A percentile compares a stretch with the other conserved stretches of the same genome.
These are phyloP conservation scores for Elysia chlorotica DNA, from an alignment of 1,140 invertebrate species.

Conservation along the genomic window DNA sequence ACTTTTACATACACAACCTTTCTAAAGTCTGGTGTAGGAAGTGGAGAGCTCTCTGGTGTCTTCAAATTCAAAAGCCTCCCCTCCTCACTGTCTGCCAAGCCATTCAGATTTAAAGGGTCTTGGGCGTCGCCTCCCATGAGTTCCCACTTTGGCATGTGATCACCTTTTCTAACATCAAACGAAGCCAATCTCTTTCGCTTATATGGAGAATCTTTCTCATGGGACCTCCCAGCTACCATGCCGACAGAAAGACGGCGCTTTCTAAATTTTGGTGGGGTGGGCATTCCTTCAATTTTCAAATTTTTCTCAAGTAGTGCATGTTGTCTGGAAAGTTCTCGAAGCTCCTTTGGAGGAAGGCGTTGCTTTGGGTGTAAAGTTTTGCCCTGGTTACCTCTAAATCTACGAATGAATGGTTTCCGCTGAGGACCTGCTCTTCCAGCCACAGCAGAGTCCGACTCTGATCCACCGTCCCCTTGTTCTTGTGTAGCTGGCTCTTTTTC, in stretches of 20 bases:
- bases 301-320: constrained; percentile 16
- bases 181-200: constrained; percentile 16
- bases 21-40: constrained; percentile 82
- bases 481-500: too few relatives aligned
- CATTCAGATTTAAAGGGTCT: constrained; percentile 92
- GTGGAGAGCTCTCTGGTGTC: constrained; percentile 84
- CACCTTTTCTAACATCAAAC: constrained; percentile 6
- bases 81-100: constrained; percentile 83
- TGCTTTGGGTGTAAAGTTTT: constrained; percentile 8
- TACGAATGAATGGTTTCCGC: too few relatives aligned
- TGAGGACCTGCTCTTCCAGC: too few relatives aligned
- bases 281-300: constrained; percentile 21
- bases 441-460: too few relatives aligned
- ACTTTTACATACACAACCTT: constrained; percentile 89
- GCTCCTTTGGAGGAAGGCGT: neutral
- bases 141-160: constrained; percentile 25
- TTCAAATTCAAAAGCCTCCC: constrained; percentile 80
- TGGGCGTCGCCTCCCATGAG: constrained; percentile 91
- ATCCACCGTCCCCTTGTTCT: too few relatives aligned
- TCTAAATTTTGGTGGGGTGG: constrained; percentile 15
- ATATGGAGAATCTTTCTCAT: constrained; percentile 15
- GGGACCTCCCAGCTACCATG: neutral
- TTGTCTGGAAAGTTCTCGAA: constrained; percentile 11
- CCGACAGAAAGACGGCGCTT: constrained; percentile 13
- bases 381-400: neutral